Evolutionary conservation across 2,797 vertebrate genomes (phyloP).

Genomic region (Tragelaphus eurycerus): DNA sequence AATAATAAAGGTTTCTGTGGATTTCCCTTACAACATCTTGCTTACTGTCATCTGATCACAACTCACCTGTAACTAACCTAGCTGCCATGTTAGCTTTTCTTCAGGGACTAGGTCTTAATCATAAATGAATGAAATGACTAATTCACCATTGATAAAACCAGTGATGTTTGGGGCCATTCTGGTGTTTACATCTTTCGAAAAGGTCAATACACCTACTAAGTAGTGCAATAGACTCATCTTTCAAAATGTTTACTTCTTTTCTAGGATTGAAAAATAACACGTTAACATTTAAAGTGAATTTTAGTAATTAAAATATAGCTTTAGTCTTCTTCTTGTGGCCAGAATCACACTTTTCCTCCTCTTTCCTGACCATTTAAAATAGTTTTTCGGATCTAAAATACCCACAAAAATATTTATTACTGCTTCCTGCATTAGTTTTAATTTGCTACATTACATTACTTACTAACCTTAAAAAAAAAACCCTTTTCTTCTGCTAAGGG

Average conservation of each 20-base stretch:
- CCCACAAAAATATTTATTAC: conserved; percentile 70
- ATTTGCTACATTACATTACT: conserved; percentile 61
- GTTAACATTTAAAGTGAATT: conserved; percentile 76
- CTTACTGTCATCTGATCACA: conserved; percentile 79
- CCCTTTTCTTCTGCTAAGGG: conserved; percentile 69
- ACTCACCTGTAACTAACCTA: conserved; percentile 69
- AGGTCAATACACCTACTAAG: conserved; percentile 90
- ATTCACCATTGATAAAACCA: conserved; percentile 81
- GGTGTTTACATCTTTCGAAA: conserved; percentile 89
- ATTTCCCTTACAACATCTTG: conserved; percentile 69
- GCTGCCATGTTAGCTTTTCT: conserved; percentile 79
- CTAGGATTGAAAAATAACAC: conserved; percentile 76
- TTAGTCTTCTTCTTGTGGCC: conserved; percentile 54
- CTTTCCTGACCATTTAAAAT: conserved; percentile 53
- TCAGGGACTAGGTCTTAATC: conserved; percentile 79
- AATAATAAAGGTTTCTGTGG: conserved; percentile 66
- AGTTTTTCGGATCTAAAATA: conserved; percentile 61
- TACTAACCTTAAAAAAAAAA: conserved; percentile 70
- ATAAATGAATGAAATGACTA: conserved; percentile 85
- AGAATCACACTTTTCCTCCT: conserved; percentile 53
- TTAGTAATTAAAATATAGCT: conserved; percentile 78
- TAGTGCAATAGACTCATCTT: conserved; percentile 83
- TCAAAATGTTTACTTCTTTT: conserved; percentile 82
- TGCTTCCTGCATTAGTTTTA: conserved; percentile 62
- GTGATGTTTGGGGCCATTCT: conserved; percentile 85